These are phyloP conservation scores for Lucinisca nassula DNA, from an alignment of 2,888 invertebrate species.

Conservation along the genomic window DNA sequence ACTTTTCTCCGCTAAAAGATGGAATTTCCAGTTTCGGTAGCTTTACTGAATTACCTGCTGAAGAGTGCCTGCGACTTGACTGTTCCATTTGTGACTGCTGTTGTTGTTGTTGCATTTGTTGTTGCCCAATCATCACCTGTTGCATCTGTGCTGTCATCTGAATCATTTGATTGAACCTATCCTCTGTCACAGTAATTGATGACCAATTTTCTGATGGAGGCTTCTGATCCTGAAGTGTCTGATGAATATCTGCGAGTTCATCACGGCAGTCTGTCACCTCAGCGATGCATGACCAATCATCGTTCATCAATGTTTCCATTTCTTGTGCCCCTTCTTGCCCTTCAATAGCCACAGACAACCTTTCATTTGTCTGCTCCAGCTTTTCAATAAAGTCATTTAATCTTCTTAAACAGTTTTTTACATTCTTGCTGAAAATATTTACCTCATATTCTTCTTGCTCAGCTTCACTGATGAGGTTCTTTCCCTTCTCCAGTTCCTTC, in stretches of 20 bases:
- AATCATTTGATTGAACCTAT: background rate
- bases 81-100: no score
- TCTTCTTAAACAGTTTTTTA: background rate
- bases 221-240: background rate
- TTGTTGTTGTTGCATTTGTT: slow-evolving; percentile 10
- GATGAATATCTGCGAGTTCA: background rate
- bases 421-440: background rate
- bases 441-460: background rate
- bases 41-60: background rate
- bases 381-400: background rate
- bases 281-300: background rate
- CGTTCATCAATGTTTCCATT: background rate
- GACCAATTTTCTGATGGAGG: background rate
- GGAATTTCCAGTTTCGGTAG: background rate
- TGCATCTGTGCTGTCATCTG: background rate
- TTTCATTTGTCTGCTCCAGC: background rate
- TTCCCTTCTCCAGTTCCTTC: background rate
- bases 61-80: no score
- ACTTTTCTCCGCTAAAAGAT: background rate
- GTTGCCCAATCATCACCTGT: background rate
- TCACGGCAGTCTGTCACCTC: background rate
- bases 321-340: background rate
- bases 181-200: background rate
- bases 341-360: background rate
- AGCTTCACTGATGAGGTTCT: background rate